phyloP scores from a whole-genome alignment of 35 echinoderm and acorn worm species.

The Apostichopus californicus region DNA sequence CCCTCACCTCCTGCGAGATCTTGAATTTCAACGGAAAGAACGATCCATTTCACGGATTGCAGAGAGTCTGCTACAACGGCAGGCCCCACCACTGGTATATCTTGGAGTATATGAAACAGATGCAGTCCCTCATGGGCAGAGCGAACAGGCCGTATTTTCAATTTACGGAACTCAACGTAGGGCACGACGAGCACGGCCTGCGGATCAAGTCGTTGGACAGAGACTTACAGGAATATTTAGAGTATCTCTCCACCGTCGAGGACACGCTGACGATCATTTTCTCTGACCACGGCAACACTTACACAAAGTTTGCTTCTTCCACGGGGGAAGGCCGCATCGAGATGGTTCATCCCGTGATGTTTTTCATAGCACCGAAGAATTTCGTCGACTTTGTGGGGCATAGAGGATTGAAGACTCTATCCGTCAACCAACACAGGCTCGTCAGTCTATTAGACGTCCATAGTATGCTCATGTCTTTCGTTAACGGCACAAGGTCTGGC shows the following conservation, averaged over 20 bases:
- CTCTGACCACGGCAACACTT: slow-evolving; percentile 90
- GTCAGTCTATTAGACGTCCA: slow-evolving; percentile 81
- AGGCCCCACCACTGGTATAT: slow-evolving; percentile 81
- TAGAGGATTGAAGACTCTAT: slow-evolving; percentile 37
- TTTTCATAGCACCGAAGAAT: slow-evolving; percentile 65
- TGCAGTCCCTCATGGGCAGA: slow-evolving; percentile 43
- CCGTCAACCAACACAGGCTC: slow-evolving; percentile 69
- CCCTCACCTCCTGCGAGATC: slow-evolving; percentile 83
- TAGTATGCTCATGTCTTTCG: slow-evolving; percentile 63
- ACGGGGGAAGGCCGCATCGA: slow-evolving; percentile 76
- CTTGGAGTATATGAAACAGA: slow-evolving; percentile 66
- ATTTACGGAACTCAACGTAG: slow-evolving; percentile 67
- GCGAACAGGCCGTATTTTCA: slow-evolving; percentile 71
- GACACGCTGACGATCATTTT: slow-evolving; percentile 80
- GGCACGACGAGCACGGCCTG: slow-evolving; percentile 72
- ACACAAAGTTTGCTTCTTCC: slow-evolving; percentile 67
- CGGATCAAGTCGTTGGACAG: slow-evolving; percentile 73
- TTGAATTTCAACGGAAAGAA: slow-evolving; percentile 69
- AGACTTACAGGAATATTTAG: slow-evolving; percentile 69
- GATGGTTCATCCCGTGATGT: slow-evolving; percentile 82
- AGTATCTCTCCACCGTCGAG: slow-evolving; percentile 41
- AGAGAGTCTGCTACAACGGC: slow-evolving; percentile 79
- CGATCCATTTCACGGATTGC: slow-evolving; percentile 79
- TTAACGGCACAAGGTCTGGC: neutral
- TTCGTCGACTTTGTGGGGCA: slow-evolving; percentile 46